Percentiles rank a stretch among this genome's conserved stretches.
These are phyloP conservation scores for Pseudorectes ferrugineus DNA, from an alignment of 2,113 vertebrate species.

Conservation along the genomic window DNA sequence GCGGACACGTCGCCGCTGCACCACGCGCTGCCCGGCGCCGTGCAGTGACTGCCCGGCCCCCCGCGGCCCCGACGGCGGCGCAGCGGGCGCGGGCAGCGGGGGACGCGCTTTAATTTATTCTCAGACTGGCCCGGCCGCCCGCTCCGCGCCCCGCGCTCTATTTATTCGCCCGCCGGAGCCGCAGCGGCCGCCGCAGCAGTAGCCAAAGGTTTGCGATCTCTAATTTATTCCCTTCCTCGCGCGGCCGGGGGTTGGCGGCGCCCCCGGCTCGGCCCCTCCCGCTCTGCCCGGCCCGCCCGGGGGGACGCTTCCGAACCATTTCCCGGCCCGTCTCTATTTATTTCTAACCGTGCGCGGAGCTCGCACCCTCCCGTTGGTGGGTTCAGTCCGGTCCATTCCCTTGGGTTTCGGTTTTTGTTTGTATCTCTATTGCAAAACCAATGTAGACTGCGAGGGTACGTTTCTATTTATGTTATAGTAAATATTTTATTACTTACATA, in stretches of 20 bases:
- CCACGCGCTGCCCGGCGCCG: constrained; percentile 91
- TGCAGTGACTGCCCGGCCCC: constrained; percentile 83
- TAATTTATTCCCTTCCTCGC: constrained; percentile 66
- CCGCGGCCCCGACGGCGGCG: constrained; percentile 13
- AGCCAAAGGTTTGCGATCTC: constrained; percentile 78
- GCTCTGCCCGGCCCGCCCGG: neutral
- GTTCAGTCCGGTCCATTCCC: constrained; percentile 58
- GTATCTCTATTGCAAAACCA: constrained; percentile 89
- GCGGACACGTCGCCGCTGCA: constrained; percentile 93
- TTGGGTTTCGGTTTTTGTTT: constrained; percentile 84
- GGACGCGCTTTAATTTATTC: constrained; percentile 27
- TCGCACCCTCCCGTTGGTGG: constrained; percentile 76
- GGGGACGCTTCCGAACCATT: neutral
- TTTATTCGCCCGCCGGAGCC: constrained; percentile 69
- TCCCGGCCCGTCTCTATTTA: constrained; percentile 92
- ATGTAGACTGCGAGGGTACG: constrained; percentile 97
- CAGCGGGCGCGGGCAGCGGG: neutral
- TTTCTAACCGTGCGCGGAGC: constrained; percentile 90
- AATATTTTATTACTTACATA: constrained; percentile 99
- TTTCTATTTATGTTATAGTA: constrained; percentile 99
- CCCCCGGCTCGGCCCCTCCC: neutral
- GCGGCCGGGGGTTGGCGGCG: neutral
- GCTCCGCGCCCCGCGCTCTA: constrained; percentile 54
- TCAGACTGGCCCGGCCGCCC: constrained; percentile 30
- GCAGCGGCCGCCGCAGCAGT: constrained; percentile 70